A percentile compares a stretch with the other conserved stretches of the same genome.
Evolutionary conservation across 2,113 vertebrate species (phyloP).

Genomic region (Dryoscopus gambensis): DNA sequence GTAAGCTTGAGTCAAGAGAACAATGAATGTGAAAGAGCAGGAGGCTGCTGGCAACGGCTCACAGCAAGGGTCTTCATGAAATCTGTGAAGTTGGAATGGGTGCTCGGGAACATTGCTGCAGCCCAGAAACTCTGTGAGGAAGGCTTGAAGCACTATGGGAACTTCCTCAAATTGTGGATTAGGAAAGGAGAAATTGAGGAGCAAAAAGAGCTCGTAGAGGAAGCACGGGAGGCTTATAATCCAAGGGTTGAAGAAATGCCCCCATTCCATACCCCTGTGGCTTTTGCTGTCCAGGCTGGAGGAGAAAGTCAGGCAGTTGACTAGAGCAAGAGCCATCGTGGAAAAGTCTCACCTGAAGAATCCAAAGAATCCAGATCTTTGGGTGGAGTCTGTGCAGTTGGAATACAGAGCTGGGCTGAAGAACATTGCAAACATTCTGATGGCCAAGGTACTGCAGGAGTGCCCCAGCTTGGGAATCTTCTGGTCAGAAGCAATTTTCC

Average conservation of each 20-base stretch:
- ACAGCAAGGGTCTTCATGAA: constrained; percentile 96
- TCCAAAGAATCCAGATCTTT: constrained; percentile 87
- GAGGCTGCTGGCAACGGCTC: constrained; percentile 89
- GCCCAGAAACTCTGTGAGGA: constrained; percentile 90
- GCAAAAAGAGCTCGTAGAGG: constrained; percentile 82
- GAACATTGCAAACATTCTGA: constrained; percentile 91
- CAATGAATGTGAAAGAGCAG: constrained; percentile 89
- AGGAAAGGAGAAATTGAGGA: constrained; percentile 93
- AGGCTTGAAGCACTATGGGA: constrained; percentile 87
- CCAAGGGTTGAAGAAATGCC: constrained; percentile 95
- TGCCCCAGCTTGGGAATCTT: constrained; percentile 93
- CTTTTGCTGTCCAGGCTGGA: constrained; percentile 89
- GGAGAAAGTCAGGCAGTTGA: constrained; percentile 88
- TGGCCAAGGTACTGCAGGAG: constrained; percentile 95
- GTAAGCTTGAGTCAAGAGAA: constrained; percentile 91
- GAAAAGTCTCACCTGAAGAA: constrained; percentile 94
- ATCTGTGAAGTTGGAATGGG: constrained; percentile 93
- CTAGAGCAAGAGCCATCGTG: constrained; percentile 90
- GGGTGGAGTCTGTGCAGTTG: constrained; percentile 90
- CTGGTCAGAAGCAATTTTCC: constrained; percentile 93
- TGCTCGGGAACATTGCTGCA: constrained; percentile 85
- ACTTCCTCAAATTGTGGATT: constrained; percentile 95
- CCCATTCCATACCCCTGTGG: constrained; percentile 89
- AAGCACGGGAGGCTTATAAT: constrained; percentile 86
- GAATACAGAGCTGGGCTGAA: constrained; percentile 91